Conservation (phyloP, 2,113 vertebrate species). For the Passer montanus region DNA sequence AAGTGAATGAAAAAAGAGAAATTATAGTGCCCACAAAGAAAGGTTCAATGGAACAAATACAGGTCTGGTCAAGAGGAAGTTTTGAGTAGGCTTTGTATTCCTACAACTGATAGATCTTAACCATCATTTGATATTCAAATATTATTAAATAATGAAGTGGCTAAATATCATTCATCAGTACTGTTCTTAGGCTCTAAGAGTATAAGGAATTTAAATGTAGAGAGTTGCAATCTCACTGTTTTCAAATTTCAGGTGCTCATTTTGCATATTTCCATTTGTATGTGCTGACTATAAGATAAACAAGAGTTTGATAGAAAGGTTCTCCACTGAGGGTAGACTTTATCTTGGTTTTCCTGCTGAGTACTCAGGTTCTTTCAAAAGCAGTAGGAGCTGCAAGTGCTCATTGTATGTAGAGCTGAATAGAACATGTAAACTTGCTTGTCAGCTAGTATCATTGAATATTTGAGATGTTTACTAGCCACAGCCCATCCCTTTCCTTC, state of each 20-base stretch:
- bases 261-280: neutral
- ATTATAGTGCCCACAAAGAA: neutral
- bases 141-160: neutral
- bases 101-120: neutral
- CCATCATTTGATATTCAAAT: neutral
- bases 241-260: neutral
- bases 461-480: neutral
- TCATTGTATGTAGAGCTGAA: neutral
- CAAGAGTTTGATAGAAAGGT: neutral
- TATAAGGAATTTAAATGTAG: neutral
- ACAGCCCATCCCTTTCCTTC: neutral
- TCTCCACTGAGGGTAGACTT: neutral
- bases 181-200: neutral
- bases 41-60: neutral
- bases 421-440: neutral
- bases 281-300: neutral
- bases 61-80: neutral
- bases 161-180: neutral
- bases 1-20: neutral
- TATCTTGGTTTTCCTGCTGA: neutral
- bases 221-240: neutral
- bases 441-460: neutral
- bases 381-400: neutral
- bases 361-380: neutral
- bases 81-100: neutral